Percentiles rank a stretch among this genome's conserved stretches.
phyloP scores from a whole-genome alignment of 2,797 vertebrate species.

The Gouania willdenowi region DNA sequence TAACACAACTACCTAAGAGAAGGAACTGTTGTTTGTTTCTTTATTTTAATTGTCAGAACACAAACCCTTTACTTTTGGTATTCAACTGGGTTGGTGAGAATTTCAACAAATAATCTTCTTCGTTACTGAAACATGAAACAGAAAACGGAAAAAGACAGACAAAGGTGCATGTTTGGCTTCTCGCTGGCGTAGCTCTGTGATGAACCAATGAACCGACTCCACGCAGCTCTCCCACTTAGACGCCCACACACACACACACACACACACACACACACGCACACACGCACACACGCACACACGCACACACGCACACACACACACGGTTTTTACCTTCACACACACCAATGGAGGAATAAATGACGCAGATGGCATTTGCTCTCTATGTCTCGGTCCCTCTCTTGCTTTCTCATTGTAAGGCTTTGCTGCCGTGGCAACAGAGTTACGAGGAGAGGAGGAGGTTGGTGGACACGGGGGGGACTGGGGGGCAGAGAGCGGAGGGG shows the following conservation, averaged over 20 bases:
- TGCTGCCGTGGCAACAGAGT: constrained; percentile 79
- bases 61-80: constrained; percentile 7
- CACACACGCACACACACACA: constrained; percentile 7
- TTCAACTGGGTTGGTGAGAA: too few relatives aligned
- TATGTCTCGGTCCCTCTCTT: constrained; percentile 23
- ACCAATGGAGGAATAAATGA: constrained; percentile 70
- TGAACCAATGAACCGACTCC: constrained; percentile 59
- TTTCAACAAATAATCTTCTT: too few relatives aligned
- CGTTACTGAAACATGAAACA: constrained; percentile 21
- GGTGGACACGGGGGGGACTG: constrained; percentile 29
- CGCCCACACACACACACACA: constrained; percentile 40
- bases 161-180: constrained; percentile 49
- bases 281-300: too few relatives aligned
- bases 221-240: constrained; percentile 61
- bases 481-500: constrained; percentile 26
- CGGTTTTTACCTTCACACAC: constrained; percentile 23
- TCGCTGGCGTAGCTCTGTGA: constrained; percentile 33
- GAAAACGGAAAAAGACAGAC: constrained; percentile 46
- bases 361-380: constrained; percentile 74
- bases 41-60: constrained; percentile 13
- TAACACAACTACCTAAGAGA: constrained; percentile 8
- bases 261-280: constrained; percentile 11
- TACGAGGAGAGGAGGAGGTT: constrained; percentile 47
- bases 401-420: constrained; percentile 64
- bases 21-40: constrained; percentile 16